These are phyloP conservation scores for Xyrichtys novacula DNA, from an alignment of 2,797 vertebrate species.

Conservation along the genomic window DNA sequence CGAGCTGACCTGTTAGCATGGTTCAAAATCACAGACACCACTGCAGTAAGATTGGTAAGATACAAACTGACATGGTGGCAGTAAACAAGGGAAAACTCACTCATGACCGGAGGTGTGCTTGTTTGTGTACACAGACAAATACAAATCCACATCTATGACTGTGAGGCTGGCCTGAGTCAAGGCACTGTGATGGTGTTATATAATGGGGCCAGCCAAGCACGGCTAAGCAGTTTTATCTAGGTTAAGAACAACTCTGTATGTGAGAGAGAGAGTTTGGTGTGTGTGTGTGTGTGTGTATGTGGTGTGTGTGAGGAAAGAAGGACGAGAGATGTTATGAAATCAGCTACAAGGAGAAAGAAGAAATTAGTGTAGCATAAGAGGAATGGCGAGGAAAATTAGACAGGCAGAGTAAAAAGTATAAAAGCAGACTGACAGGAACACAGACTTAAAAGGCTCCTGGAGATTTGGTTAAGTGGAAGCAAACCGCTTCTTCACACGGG, in stretches of 20 bases:
- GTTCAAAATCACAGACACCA: constrained; percentile 11
- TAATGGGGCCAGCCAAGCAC: constrained; percentile 50
- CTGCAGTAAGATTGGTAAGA: not conserved
- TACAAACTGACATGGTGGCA: constrained; percentile 16
- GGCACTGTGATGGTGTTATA: constrained; percentile 56
- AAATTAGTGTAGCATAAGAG: constrained; percentile 8
- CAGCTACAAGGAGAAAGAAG: constrained; percentile 9
- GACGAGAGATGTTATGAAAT: constrained; percentile 32
- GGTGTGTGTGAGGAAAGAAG: not conserved
- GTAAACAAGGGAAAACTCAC: constrained; percentile 17
- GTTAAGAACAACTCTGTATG: constrained; percentile 48
- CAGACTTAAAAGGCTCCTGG: constrained; percentile 14
- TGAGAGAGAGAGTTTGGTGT: constrained; percentile 27
- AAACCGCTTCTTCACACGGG: constrained; percentile 1
- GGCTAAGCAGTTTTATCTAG: constrained; percentile 60
- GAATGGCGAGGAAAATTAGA: constrained; percentile 1
- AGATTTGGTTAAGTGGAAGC: constrained; percentile 1
- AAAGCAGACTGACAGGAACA: constrained; percentile 23
- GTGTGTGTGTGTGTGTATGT: constrained; percentile 17
- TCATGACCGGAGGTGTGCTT: constrained; percentile 6
- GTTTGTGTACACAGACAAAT: not conserved
- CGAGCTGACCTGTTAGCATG: not conserved
- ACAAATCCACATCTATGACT: constrained; percentile 13
- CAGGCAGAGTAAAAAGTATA: not conserved
- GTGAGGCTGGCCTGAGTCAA: constrained; percentile 42